Conservation (phyloP, 2,888 invertebrate genomes). For the Nephrotoma guestfalica region DNA sequence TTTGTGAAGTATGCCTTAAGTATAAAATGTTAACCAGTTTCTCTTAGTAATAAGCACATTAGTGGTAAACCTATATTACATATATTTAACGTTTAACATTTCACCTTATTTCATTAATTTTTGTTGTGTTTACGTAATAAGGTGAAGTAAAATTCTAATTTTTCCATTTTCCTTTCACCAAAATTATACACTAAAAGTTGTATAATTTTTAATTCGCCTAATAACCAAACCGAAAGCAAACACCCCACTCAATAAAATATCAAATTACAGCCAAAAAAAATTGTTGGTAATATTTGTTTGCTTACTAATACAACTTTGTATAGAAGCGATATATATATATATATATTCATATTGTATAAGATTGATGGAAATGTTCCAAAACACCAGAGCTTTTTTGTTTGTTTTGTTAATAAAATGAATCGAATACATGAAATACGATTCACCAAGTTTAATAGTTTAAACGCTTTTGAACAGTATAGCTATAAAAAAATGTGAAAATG, state of each 20-base stretch:
- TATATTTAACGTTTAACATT: too few species aligned
- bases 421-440: background rate
- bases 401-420: background rate
- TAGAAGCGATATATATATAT: too few species aligned
- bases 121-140: too few species aligned
- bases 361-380: background rate
- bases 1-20: too few species aligned
- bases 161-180: too few species aligned
- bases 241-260: background rate
- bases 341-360: background rate
- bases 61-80: too few species aligned
- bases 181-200: too few species aligned
- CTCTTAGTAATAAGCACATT: too few species aligned
- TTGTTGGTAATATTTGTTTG: background rate
- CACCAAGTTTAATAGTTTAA: background rate
- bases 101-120: too few species aligned
- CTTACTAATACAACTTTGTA: background rate
- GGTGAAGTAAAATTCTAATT: too few species aligned
- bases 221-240: background rate
- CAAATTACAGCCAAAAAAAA: background rate
- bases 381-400: background rate
- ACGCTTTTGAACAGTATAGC: background rate
- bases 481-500: background rate
- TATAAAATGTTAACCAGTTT: too few species aligned
- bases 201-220: background rate